phyloP scores from a whole-genome alignment of 2,113 vertebrate genomes.

The Catagonus wagneri region DNA sequence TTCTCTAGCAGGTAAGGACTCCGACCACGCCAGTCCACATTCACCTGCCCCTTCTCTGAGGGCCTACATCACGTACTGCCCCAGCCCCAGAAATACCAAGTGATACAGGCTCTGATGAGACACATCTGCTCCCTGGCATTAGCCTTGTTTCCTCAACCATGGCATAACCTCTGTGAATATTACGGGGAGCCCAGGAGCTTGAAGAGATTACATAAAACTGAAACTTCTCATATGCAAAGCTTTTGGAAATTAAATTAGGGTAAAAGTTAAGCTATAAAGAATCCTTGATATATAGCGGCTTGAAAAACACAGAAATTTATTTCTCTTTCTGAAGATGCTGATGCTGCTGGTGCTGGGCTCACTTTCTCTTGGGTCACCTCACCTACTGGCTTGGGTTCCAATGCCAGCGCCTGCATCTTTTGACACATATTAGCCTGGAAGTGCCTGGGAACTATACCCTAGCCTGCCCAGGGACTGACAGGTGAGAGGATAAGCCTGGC shows the following conservation, averaged over 20 bases:
- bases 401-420: background rate
- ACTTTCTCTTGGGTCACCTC: rapidly evolving
- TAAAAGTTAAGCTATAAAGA: background rate
- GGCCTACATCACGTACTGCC: background rate
- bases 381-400: background rate
- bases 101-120: background rate
- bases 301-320: background rate
- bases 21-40: background rate
- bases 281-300: background rate
- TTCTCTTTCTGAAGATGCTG: background rate
- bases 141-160: background rate
- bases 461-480: background rate
- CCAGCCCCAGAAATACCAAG: background rate
- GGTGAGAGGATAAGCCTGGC: background rate
- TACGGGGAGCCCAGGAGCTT: background rate
- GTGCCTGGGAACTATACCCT: background rate
- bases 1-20: background rate
- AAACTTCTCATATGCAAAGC: background rate
- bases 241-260: background rate
- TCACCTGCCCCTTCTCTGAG: background rate
- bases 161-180: background rate
- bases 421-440: background rate
- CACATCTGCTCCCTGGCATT: background rate
- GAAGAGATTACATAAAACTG: background rate
- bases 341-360: background rate